Evolutionary conservation across 2,797 vertebrate species (phyloP).

Genomic region (Phalloptychus januarius): DNA sequence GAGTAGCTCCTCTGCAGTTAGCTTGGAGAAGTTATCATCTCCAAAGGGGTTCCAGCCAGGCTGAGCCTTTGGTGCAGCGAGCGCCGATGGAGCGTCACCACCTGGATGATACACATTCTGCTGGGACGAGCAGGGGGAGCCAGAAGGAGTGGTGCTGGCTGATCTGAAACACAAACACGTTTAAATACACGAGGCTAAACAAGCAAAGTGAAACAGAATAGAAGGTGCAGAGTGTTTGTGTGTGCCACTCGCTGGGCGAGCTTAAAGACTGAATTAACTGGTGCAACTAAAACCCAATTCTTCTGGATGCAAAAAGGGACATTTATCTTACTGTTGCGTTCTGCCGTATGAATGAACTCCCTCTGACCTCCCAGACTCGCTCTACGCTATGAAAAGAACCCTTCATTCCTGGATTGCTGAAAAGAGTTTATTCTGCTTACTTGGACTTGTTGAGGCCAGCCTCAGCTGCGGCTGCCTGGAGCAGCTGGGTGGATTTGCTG

Average conservation of each 20-base stretch:
- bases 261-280: slow-evolving; percentile 59
- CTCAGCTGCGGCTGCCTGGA: slow-evolving; percentile 95
- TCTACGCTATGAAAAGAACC: slow-evolving; percentile 56
- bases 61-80: slow-evolving; percentile 66
- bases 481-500: slow-evolving; percentile 96
- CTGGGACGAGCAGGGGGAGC: slow-evolving; percentile 95
- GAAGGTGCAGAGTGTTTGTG: slow-evolving; percentile 1
- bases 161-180: slow-evolving; percentile 81
- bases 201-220: slow-evolving; percentile 21
- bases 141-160: slow-evolving; percentile 96
- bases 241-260: slow-evolving; percentile 49
- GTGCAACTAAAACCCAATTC: slow-evolving; percentile 40
- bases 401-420: slow-evolving; percentile 54
- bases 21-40: slow-evolving; percentile 97
- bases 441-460: slow-evolving; percentile 98
- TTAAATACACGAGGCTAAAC: slow-evolving; percentile 20
- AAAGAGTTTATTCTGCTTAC: slow-evolving; percentile 76
- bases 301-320: slow-evolving; percentile 48
- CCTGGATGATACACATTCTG: slow-evolving; percentile 92
- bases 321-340: slow-evolving; percentile 49
- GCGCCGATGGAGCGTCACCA: slow-evolving; percentile 71
- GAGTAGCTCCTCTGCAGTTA: slow-evolving; percentile 96
- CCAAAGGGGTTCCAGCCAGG: slow-evolving; percentile 97
- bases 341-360: slow-evolving; percentile 64
- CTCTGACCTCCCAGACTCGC: slow-evolving; percentile 43